A percentile compares a stretch with the other conserved stretches of the same genome.
Evolutionary conservation across 2,888 invertebrate species (phyloP).

Genomic region (Pachliopta kotzebuea): DNA sequence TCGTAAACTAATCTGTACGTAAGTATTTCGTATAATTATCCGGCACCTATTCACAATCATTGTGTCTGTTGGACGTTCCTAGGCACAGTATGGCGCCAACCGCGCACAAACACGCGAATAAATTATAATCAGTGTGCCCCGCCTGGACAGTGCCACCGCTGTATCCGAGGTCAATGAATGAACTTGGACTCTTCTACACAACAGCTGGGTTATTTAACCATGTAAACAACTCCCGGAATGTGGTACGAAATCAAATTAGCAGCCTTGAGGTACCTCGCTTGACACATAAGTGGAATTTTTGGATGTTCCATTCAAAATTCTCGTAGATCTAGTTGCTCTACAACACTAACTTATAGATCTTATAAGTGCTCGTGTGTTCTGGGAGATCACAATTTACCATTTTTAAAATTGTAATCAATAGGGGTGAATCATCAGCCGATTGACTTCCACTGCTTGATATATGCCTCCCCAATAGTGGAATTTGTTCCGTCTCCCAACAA

Average conservation of each 20-base stretch:
- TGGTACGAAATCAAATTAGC: not conserved
- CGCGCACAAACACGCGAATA: slow-evolving; percentile 24
- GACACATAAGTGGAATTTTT: no score
- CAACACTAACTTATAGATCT: no score
- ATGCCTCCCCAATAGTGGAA: no score
- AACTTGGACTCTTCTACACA: slow-evolving; percentile 17
- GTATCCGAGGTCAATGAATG: slow-evolving; percentile 2
- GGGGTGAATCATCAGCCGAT: no score
- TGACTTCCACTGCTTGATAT: no score
- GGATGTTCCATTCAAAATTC: no score
- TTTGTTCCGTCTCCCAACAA: no score
- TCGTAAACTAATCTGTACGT: not conserved
- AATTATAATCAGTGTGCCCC: slow-evolving; percentile 21
- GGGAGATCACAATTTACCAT: no score
- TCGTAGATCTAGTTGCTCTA: no score
- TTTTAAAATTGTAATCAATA: no score
- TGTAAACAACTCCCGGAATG: slow-evolving; percentile 2
- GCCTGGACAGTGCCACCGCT: slow-evolving; percentile 7
- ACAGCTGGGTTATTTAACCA: not conserved
- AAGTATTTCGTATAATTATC: not conserved
- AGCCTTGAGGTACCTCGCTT: no score
- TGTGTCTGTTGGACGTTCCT: not conserved
- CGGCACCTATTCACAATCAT: not conserved
- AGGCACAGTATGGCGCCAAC: slow-evolving; percentile 20
- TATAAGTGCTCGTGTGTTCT: no score